Evolutionary conservation across 1,140 invertebrate genomes (phyloP).

Genomic region (Diprion similis): DNA sequence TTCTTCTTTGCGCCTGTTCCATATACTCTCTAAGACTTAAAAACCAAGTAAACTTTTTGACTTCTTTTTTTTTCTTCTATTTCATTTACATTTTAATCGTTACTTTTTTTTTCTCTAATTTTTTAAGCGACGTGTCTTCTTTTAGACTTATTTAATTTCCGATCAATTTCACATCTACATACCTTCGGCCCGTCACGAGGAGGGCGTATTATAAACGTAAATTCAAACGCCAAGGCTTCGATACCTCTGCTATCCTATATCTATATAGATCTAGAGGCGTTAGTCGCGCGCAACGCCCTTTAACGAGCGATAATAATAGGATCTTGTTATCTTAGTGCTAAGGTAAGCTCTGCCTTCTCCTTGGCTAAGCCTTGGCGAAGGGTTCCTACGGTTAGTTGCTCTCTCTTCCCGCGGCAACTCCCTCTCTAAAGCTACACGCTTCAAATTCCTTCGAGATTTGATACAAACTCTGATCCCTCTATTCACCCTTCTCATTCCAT

Average conservation of each 20-base stretch:
- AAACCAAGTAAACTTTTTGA: neutral
- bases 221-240: neutral
- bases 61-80: neutral
- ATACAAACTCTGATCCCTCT: too few species aligned
- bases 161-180: too few species aligned
- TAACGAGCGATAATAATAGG: conserved; percentile 5
- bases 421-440: too few species aligned
- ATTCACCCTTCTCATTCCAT: too few species aligned
- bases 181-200: neutral
- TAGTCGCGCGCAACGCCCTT: conserved; percentile 4
- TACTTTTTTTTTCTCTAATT: neutral
- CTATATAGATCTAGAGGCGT: neutral
- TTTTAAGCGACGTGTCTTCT: too few species aligned
- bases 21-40: too few species aligned
- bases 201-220: neutral
- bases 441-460: too few species aligned
- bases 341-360: neutral
- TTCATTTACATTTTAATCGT: neutral
- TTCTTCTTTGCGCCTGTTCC: too few species aligned
- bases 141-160: too few species aligned
- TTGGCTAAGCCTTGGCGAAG: neutral
- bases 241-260: neutral
- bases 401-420: neutral
- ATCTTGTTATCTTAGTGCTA: conserved; percentile 1
- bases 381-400: neutral